Conservation (phyloP, 2,797 vertebrate species). For the Austrolebias charrua region DNA sequence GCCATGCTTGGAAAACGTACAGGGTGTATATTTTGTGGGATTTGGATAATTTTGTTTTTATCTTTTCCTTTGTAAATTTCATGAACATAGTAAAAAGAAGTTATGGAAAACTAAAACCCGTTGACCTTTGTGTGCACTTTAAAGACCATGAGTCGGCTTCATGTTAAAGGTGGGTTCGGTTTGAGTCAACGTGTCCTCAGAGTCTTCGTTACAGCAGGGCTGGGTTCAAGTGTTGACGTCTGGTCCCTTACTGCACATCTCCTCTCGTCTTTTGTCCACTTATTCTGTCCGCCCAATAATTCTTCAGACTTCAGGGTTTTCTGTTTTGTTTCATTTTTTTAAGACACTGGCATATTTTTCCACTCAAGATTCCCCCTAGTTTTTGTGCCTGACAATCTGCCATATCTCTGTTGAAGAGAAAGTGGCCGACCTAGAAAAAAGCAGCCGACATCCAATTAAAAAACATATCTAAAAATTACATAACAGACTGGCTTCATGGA, state of each 20-base stretch:
- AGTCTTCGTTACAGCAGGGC: not conserved
- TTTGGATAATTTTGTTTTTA: conserved; percentile 73
- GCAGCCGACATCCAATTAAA: not conserved
- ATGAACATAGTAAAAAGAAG: conserved; percentile 81
- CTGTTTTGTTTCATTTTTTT: no score
- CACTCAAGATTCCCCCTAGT: no score
- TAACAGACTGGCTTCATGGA: not conserved
- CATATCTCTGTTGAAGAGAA: not conserved
- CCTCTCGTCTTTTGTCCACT: not conserved
- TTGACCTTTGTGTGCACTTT: conserved; percentile 19
- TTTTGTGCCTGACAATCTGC: no score
- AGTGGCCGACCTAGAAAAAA: not conserved
- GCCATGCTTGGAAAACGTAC: conserved; percentile 78
- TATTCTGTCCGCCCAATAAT: not conserved
- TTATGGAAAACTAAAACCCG: conserved; percentile 61
- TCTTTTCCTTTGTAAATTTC: conserved; percentile 70
- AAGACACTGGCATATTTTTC: no score
- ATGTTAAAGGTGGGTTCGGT: not conserved
- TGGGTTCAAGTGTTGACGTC: not conserved
- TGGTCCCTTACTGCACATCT: not conserved
- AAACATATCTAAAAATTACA: not conserved
- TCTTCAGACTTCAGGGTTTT: no score
- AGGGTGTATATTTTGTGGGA: conserved; percentile 84
- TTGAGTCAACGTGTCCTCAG: no score
- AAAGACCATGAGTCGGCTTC: not conserved